phyloP scores from a whole-genome alignment of 2,888 invertebrate genomes.

The Perithous albicinctus region DNA sequence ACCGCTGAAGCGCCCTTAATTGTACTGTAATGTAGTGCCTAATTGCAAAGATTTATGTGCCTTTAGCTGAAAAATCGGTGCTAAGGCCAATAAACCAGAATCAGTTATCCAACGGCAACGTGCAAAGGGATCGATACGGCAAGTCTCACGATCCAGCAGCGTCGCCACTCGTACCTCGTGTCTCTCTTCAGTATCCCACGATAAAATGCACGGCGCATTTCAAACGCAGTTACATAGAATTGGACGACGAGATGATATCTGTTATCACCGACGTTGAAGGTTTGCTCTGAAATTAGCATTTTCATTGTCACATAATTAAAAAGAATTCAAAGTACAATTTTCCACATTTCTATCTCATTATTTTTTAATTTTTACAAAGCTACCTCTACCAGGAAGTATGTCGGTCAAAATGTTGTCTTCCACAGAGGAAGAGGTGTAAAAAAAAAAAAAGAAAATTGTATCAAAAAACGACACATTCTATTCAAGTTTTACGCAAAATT shows the following conservation, averaged over 20 bases:
- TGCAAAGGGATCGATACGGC: constrained; percentile 77
- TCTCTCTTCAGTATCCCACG: constrained; percentile 81
- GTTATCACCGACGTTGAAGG: constrained; percentile 91
- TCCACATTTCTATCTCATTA: too few relatives aligned
- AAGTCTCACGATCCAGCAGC: constrained; percentile 73
- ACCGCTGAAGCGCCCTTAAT: background rate
- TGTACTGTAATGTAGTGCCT: background rate
- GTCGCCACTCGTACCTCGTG: constrained; percentile 82
- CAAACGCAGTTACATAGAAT: constrained; percentile 89
- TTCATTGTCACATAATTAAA: background rate
- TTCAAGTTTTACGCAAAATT: too few relatives aligned
- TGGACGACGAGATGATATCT: constrained; percentile 90
- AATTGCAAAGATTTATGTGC: background rate
- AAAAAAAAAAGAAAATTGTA: too few relatives aligned
- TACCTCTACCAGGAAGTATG: too few relatives aligned
- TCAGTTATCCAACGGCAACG: constrained; percentile 79
- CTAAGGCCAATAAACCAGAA: constrained; percentile 83
- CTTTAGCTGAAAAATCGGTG: constrained; percentile 82
- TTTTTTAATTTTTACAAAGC: too few relatives aligned
- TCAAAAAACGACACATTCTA: too few relatives aligned
- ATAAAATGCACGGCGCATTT: constrained; percentile 89
- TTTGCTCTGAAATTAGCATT: constrained; percentile 74
- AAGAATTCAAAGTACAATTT: too few relatives aligned
- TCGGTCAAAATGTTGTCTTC: too few relatives aligned
- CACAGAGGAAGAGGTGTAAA: too few relatives aligned